phyloP scores from a whole-genome alignment of 2,797 vertebrate species.

The Poecilia velifera region DNA sequence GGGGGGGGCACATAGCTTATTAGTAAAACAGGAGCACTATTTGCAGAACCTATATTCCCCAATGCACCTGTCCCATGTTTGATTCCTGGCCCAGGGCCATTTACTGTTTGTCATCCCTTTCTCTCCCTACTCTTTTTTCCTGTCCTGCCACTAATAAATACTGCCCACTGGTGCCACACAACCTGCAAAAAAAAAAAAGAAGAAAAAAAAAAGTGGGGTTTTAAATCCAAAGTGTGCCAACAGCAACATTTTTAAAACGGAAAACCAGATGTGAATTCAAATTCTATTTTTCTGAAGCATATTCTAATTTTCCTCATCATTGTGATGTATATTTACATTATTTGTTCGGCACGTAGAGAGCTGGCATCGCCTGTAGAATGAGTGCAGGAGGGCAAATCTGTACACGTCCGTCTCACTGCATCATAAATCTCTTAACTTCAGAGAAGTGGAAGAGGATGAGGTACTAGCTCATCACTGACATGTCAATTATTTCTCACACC shows the following conservation, averaged over 20 bases:
- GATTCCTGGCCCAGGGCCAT: neutral
- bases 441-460: constrained; percentile 52
- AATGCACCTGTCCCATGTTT: neutral
- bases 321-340: constrained; percentile 1
- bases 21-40: neutral
- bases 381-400: constrained; percentile 37
- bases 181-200: neutral
- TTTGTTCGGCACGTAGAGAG: constrained; percentile 2
- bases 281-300: neutral
- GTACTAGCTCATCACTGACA: constrained; percentile 69
- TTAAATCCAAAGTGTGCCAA: neutral
- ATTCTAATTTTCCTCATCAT: neutral
- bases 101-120: neutral
- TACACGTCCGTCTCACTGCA: constrained; percentile 63
- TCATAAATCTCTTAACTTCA: constrained; percentile 71
- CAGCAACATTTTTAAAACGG: neutral
- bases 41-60: neutral
- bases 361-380: constrained; percentile 42
- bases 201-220: neutral
- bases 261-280: neutral
- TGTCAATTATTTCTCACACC: constrained; percentile 66
- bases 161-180: neutral
- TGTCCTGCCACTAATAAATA: neutral
- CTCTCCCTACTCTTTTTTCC: neutral
- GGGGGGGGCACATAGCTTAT: neutral